Base-by-base conservation (phyloP, 2,888 invertebrate species). In the Drosophila kuntzei region DNA sequence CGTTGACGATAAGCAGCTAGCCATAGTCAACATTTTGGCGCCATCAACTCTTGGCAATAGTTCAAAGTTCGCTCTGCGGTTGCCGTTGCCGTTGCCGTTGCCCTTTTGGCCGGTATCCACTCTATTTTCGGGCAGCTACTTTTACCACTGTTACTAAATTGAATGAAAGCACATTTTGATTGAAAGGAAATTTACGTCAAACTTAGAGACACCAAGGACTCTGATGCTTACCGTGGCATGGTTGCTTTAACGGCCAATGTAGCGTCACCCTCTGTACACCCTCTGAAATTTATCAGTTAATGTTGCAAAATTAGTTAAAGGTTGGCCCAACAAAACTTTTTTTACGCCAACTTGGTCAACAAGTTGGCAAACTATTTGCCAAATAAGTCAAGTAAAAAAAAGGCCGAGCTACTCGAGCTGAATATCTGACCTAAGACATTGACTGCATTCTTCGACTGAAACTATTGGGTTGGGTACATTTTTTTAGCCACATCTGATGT, bases 151-250 rank as follows among this genome's bases (percentile, higher is more conserved):
- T 59, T 65, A 61, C 65, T 50, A 85, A 87, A 86, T 86, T 87
- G 82, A 86, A 87, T 87, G 71, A 87, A 87, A 83, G 87, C 80
- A 79, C 82, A 80, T 79, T 86, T 86, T 87, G 86, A 86, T 87
- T 86, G 82, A 86, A 85, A 82, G 74, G 80, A 87, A 87, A 80
- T 85, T 82, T 70, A 74, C 83, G 83, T 86, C 72, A 74, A 83
- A 86, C 71, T 76, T 69, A 55, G 65, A 69, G 64, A 74, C 58
- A 63, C 73, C 50, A 51, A 62, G n/a, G 22, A 58, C 49, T 41
- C 57, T 44, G 46, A 8, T 51, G 25, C 39, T 47, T 34, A 32
- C 44, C 32, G 49, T 41, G 61, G 61, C 58, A 71, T 67, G 75
- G 61, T 68, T 63, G 71, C 71, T 83, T 81, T 76, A 83, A 76